Conservation (phyloP, 1,140 invertebrate genomes). For the Oncopeltus fasciatus region DNA sequence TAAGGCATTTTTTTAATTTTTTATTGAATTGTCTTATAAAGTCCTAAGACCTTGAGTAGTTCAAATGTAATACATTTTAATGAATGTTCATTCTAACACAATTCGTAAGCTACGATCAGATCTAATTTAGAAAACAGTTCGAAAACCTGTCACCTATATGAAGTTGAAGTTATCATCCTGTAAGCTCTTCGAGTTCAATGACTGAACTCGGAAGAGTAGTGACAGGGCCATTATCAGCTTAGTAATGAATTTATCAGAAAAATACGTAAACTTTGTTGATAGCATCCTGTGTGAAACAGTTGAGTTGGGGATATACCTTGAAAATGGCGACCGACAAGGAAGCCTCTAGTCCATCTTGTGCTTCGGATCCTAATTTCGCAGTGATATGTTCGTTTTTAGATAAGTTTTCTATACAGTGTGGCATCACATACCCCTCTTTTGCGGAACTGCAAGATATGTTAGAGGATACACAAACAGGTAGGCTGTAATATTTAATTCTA, state of each 20-base stretch:
- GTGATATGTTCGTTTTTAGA: conserved; percentile 87
- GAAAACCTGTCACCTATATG: not conserved
- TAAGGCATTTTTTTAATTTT: not conserved
- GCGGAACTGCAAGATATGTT: conserved; percentile 71
- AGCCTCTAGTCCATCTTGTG: conserved; percentile 48
- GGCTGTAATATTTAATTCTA: no score
- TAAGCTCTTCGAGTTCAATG: not conserved
- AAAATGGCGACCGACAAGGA: conserved; percentile 66
- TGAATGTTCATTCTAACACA: not conserved
- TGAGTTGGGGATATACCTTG: not conserved
- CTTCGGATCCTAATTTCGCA: conserved; percentile 88
- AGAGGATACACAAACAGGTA: conserved; percentile 75
- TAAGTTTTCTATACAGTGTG: conserved; percentile 68
- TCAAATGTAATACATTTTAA: not conserved
- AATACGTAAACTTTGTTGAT: not conserved
- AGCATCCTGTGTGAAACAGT: not conserved
- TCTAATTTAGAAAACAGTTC: not conserved
- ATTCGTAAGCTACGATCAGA: not conserved
- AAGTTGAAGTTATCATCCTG: not conserved
- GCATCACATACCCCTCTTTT: conserved; percentile 59
- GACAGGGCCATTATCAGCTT: no score
- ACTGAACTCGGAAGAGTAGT: not conserved
- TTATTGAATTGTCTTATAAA: not conserved
- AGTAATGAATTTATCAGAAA: not conserved
- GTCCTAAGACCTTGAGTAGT: not conserved